Conservation (phyloP, 2,888 invertebrate genomes). For the Boloria euphrosyne region DNA sequence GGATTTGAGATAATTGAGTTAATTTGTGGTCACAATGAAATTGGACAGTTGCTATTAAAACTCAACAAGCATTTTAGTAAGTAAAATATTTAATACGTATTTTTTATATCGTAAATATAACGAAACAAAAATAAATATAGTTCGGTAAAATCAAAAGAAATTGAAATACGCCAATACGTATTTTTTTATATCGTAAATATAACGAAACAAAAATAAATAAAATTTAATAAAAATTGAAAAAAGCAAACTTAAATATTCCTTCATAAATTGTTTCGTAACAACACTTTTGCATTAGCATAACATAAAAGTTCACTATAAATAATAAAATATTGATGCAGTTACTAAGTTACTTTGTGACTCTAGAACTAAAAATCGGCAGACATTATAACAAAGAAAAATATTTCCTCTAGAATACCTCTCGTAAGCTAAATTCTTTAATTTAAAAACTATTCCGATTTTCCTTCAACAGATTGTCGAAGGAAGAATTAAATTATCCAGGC, state of each 20-base stretch:
- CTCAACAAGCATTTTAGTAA: slow-evolving; percentile 16
- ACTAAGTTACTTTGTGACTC: too few species aligned
- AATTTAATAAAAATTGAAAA: too few species aligned
- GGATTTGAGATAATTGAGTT: slow-evolving; percentile 36
- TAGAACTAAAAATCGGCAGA: too few species aligned
- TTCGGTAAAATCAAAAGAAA: too few species aligned
- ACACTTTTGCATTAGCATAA: too few species aligned
- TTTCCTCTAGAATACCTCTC: not conserved
- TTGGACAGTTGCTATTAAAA: slow-evolving; percentile 26
- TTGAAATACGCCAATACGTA: too few species aligned
- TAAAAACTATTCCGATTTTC: not conserved
- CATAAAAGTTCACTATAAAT: too few species aligned
- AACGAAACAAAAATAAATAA: not conserved
- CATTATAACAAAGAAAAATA: not conserved
- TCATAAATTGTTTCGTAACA: too few species aligned
- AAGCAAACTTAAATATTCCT: too few species aligned
- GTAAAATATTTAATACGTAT: not conserved
- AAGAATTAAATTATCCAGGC: slow-evolving; percentile 16
- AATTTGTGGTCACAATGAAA: slow-evolving; percentile 35
- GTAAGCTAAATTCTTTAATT: not conserved
- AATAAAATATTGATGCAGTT: too few species aligned
- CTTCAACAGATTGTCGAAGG: not conserved
- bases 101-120: not conserved
- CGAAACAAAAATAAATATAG: not conserved
- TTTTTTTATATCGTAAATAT: not conserved